Evolutionary conservation across 2,797 vertebrate genomes (phyloP), one percentile per base, ranked within the genome.

Genomic region (Myotis planiceps): DNA sequence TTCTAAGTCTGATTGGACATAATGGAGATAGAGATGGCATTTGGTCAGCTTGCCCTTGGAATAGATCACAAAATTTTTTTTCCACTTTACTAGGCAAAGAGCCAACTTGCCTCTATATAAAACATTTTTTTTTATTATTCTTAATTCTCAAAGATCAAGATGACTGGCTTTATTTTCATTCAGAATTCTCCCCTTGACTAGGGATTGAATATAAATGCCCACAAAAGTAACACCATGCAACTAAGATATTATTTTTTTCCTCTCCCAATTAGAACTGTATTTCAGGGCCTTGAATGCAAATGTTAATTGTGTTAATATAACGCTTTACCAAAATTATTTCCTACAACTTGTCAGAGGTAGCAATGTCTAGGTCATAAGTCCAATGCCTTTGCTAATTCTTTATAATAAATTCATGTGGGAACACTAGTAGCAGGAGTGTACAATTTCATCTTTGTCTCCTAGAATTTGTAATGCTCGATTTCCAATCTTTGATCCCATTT

Each of bases 401-500:
- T 32, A 82, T 95, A 34, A 86, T 88, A 75, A 92, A 88, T 81
- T 79, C 88, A 89, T 2, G 2, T 29, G 27, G 34, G 34, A 42
- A n/a, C n/a, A 76, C 80, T 37, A 80, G 42, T 18, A 65, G 32
- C 14, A 27, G 12, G 23, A 83, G 27, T 12, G 5, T 8, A 23
- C 53, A n/a, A 37, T 66, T 84, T 83, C 63, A 84, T 78, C 83
- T 91, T 90, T 29, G n/a, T 81, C 47, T 60, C 29, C 58, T 71
- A 58, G 66, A 86, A 84, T 63, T n/a, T n/a, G 72, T 72, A 84
- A 82, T 39, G 53, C 42, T 49, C 23, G 32, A 15, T 1, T 12
- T 89, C 21, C 12, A 83, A 18, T 92, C 72, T 95, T 95, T 21
- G 53, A 76, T 16, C 9, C 37, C 66, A 68, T 85, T 88, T 94